These are phyloP conservation scores for Etia nguti DNA, from an alignment of 2,113 vertebrate genomes.

Conservation along the genomic window DNA sequence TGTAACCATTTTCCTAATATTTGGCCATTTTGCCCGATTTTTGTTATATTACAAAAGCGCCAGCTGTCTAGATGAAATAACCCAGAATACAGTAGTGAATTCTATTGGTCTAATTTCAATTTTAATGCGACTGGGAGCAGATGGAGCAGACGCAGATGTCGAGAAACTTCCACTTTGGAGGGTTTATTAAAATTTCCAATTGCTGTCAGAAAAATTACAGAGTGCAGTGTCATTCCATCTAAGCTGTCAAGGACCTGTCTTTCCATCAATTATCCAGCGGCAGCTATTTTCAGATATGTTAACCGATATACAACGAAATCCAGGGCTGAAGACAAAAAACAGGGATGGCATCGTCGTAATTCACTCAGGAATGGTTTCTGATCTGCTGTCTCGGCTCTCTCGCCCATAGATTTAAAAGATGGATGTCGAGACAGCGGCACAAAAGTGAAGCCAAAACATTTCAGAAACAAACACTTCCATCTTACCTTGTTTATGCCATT, in stretches of 20 bases:
- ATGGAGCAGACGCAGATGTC: neutral
- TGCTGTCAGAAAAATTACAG: neutral
- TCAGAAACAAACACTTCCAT: neutral
- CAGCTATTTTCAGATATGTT: neutral
- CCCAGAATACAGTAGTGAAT: neutral
- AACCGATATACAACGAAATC: neutral
- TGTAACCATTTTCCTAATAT: neutral
- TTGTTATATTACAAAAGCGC: neutral
- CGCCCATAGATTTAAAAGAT: neutral
- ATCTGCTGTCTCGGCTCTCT: neutral
- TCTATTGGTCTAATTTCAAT: neutral
- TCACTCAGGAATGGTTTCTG: neutral
- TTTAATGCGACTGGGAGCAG: neutral
- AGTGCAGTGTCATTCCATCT: neutral
- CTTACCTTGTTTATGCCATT: neutral
- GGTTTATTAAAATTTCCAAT: neutral
- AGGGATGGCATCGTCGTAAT: neutral
- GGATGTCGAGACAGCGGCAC: neutral
- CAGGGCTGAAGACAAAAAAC: neutral
- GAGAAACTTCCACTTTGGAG: neutral
- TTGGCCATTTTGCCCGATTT: neutral
- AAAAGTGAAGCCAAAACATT: neutral
- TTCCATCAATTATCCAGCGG: neutral
- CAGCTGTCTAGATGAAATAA: neutral
- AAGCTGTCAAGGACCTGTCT: neutral